phyloP scores from a whole-genome alignment of 1,140 invertebrate species.

The Lethrus apterus region DNA sequence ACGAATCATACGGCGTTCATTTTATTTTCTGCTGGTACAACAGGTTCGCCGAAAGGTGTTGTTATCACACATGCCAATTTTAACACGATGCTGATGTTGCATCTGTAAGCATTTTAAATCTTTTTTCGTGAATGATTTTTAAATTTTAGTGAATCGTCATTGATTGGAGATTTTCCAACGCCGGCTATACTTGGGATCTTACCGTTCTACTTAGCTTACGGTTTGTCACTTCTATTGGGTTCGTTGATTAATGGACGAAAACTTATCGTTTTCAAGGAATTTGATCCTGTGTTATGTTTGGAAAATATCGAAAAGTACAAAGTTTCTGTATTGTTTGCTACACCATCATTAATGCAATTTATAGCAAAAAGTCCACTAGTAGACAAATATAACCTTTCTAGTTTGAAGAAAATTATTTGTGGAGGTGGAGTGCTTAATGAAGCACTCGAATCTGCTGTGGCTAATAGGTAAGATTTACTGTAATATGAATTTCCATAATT shows the following conservation, averaged over 20 bases:
- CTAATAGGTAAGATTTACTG: conserved; percentile 1
- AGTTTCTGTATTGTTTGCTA: conserved; percentile 45
- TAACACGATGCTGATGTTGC: not conserved
- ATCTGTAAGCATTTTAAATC: conserved; percentile 2
- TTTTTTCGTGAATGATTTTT: not conserved
- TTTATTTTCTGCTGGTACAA: conserved; percentile 58
- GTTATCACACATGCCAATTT: conserved; percentile 58
- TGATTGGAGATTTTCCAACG: not conserved
- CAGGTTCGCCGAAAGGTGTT: conserved; percentile 71
- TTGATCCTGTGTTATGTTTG: conserved; percentile 40
- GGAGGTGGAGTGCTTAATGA: conserved; percentile 45
- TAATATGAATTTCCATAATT: not conserved
- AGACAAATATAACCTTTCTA: conserved; percentile 41
- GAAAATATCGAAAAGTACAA: conserved; percentile 47
- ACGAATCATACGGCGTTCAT: conserved; percentile 36
- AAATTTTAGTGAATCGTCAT: conserved; percentile 2
- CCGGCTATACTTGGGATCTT: conserved; percentile 22
- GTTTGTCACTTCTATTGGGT: conserved; percentile 19
- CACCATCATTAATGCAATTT: conserved; percentile 51
- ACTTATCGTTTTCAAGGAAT: conserved; percentile 41
- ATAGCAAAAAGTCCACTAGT: conserved; percentile 46
- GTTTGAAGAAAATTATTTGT: conserved; percentile 39
- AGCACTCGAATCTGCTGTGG: not conserved
- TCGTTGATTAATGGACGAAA: conserved; percentile 13
- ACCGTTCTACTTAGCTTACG: conserved; percentile 32